phyloP scores from a whole-genome alignment of 2,113 vertebrate species.

The Nettapus auritus region DNA sequence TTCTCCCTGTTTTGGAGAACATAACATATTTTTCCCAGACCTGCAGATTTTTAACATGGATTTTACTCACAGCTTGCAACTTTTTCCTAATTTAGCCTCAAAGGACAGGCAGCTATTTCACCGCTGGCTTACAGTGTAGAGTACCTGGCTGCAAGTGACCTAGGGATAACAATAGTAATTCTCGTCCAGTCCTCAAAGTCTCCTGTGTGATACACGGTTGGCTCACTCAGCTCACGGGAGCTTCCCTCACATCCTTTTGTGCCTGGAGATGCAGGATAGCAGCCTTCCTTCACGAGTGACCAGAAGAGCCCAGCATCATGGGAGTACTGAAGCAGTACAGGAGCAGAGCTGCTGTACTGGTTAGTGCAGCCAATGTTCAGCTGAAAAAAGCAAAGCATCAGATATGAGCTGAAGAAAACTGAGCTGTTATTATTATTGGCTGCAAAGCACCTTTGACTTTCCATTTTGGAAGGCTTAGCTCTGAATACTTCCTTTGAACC shows the following conservation, averaged over 20 bases:
- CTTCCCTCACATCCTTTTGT: constrained; percentile 89
- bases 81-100: not conserved
- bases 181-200: constrained; percentile 97
- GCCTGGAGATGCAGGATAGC: constrained; percentile 88
- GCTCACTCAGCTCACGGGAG: constrained; percentile 88
- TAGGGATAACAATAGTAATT: constrained; percentile 89
- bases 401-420: not conserved
- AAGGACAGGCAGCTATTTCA: not conserved
- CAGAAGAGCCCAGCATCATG: constrained; percentile 95
- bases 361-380: constrained; percentile 92
- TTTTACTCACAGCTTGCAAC: not conserved
- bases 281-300: constrained; percentile 92
- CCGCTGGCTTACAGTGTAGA: not conserved
- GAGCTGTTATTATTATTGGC: not conserved
- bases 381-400: constrained; percentile 67
- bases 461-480: not conserved
- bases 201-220: constrained; percentile 87
- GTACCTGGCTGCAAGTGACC: constrained; percentile 92
- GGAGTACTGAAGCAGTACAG: constrained; percentile 93
- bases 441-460: not conserved
- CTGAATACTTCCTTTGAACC: not conserved
- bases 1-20: not conserved
- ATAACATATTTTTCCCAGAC: not conserved
- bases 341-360: constrained; percentile 87
- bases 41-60: not conserved